Evolutionary conservation across 1,140 invertebrate genomes (phyloP).

Genomic region (Nilaparvata lugens): DNA sequence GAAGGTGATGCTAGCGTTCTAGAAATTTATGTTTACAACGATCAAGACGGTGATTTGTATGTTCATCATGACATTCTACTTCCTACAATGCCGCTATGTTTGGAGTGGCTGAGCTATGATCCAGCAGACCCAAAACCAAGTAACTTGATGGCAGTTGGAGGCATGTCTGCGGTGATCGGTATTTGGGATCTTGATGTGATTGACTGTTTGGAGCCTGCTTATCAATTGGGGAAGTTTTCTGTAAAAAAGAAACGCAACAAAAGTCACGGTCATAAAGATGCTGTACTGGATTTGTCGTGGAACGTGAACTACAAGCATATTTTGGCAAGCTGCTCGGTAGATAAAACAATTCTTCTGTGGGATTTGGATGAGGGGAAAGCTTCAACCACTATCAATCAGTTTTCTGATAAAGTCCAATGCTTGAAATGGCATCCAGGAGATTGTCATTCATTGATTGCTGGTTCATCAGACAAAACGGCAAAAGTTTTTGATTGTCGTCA

Average conservation of each 20-base stretch:
- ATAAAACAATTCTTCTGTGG: constrained; percentile 84
- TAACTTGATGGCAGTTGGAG: constrained; percentile 85
- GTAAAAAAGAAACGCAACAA: constrained; percentile 48
- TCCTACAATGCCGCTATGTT: constrained; percentile 77
- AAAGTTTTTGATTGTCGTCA: constrained; percentile 71
- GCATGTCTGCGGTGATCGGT: constrained; percentile 83
- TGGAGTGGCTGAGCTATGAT: constrained; percentile 88
- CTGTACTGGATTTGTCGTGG: constrained; percentile 87
- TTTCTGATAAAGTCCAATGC: constrained; percentile 76
- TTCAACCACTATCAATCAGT: constrained; percentile 60
- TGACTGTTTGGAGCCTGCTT: constrained; percentile 77
- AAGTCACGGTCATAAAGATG: constrained; percentile 68
- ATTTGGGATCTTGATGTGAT: constrained; percentile 94
- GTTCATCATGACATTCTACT: constrained; percentile 88
- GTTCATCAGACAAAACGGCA: constrained; percentile 54
- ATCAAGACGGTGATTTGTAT: constrained; percentile 77
- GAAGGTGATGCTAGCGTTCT: constrained; percentile 74
- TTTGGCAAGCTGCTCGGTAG: constrained; percentile 85
- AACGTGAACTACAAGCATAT: constrained; percentile 76
- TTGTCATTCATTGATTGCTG: constrained; percentile 68
- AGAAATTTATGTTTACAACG: constrained; percentile 89
- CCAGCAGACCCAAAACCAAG: constrained; percentile 51
- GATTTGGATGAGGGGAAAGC: constrained; percentile 73
- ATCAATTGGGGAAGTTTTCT: constrained; percentile 55
- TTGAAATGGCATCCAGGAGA: constrained; percentile 80